These are phyloP conservation scores for Paraescarpia echinospica DNA, from an alignment of 1,140 invertebrate genomes.

Conservation along the genomic window DNA sequence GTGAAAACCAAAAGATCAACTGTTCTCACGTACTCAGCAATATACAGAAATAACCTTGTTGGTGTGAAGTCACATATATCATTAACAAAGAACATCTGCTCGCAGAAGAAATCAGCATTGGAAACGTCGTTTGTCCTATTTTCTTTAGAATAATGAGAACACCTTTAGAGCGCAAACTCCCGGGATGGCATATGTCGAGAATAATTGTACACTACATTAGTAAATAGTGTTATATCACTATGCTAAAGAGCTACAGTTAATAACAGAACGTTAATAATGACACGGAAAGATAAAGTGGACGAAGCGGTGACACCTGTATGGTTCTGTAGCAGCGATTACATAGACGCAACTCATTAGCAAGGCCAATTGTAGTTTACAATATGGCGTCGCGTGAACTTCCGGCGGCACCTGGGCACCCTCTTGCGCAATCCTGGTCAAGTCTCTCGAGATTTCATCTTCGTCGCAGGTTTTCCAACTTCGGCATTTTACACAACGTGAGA, in stretches of 20 bases:
- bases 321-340: too few relatives aligned
- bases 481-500: not conserved
- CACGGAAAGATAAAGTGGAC: not conserved
- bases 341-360: too few relatives aligned
- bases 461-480: not conserved
- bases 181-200: not conserved
- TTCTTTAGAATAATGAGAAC: not conserved
- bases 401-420: not conserved
- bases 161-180: not conserved
- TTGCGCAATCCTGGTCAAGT: not conserved
- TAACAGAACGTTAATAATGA: not conserved
- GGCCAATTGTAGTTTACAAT: not conserved
- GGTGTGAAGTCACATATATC: not conserved
- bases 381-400: not conserved
- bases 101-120: too few relatives aligned
- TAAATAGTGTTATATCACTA: not conserved
- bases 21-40: not conserved
- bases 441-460: not conserved
- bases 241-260: not conserved
- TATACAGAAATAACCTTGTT: not conserved
- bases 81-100: too few relatives aligned
- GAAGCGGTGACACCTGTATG: not conserved
- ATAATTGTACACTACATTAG: not conserved
- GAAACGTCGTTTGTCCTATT: too few relatives aligned
- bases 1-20: not conserved